Evolutionary conservation across 23 tunicate genomes (phyloP).

Genomic region (Diplosoma virens): DNA sequence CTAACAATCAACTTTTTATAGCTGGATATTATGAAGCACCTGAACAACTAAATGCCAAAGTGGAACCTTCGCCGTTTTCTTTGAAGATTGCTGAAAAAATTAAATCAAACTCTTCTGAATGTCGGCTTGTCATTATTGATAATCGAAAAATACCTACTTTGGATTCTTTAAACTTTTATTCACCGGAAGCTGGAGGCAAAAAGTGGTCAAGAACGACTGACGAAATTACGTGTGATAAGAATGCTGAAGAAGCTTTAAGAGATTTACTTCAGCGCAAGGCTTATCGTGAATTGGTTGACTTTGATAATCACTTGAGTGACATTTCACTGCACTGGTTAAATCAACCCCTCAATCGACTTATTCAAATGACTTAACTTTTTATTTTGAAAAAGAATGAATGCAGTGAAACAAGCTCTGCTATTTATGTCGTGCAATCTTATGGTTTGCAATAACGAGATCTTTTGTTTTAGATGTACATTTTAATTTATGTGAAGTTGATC

Average conservation of each 20-base stretch:
- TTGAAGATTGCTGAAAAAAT: constrained; percentile 61
- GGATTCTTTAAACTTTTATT: constrained; percentile 55
- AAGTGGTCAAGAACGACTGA: constrained; percentile 19
- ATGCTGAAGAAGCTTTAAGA: constrained; percentile 23
- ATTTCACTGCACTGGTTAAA: constrained; percentile 83
- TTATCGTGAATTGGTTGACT: constrained; percentile 70
- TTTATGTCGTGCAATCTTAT: too few relatives aligned
- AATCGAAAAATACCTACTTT: constrained; percentile 50
- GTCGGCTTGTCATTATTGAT: constrained; percentile 54
- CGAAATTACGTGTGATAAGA: constrained; percentile 35
- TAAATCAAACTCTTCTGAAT: constrained; percentile 24
- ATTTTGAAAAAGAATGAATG: too few relatives aligned
- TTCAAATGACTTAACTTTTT: constrained; percentile 32
- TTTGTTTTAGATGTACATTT: too few relatives aligned
- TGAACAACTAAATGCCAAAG: constrained; percentile 29
- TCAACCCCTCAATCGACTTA: constrained; percentile 64
- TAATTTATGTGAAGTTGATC: too few relatives aligned
- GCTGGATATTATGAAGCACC: constrained; percentile 96
- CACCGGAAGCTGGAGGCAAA: constrained; percentile 55
- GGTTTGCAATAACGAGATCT: too few relatives aligned
- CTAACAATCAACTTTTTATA: constrained; percentile 42
- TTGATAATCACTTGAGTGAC: constrained; percentile 88
- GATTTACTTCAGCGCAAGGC: constrained; percentile 61
- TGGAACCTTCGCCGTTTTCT: constrained; percentile 46
- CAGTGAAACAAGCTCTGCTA: too few relatives aligned